Percentiles rank a stretch among this genome's conserved stretches.
phyloP scores from a whole-genome alignment of 2,888 invertebrate species.

The Baronia brevicornis region DNA sequence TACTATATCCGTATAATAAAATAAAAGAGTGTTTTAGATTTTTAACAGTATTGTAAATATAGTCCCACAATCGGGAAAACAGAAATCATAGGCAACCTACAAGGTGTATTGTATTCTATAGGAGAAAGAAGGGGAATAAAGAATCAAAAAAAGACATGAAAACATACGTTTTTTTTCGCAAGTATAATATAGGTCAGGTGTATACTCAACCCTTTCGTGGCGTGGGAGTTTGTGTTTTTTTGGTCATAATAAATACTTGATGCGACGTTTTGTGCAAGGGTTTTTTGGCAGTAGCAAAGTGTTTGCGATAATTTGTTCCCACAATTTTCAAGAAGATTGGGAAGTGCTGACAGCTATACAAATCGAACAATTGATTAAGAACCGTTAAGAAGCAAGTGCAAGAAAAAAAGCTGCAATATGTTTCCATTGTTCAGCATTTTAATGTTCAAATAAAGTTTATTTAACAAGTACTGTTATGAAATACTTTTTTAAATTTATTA shows the following conservation, averaged over 20 bases:
- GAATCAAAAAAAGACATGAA: slow-evolving; percentile 64
- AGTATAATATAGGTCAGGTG: slow-evolving; percentile 73
- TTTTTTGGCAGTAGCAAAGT: slow-evolving; percentile 61
- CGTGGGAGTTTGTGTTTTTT: slow-evolving; percentile 69
- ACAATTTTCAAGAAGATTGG: slow-evolving; percentile 53
- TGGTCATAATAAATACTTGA: slow-evolving; percentile 27
- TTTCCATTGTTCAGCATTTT: slow-evolving; percentile 15
- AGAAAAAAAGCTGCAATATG: slow-evolving; percentile 25
- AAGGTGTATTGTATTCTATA: slow-evolving; percentile 39
- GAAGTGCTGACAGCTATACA: slow-evolving; percentile 67
- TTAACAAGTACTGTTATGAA: too few relatives aligned
- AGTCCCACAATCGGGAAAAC: slow-evolving; percentile 4
- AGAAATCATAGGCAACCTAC: slow-evolving; percentile 34
- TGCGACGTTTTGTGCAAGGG: slow-evolving; percentile 51
- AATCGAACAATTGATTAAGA: slow-evolving; percentile 43
- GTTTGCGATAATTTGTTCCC: slow-evolving; percentile 76
- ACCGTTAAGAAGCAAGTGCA: slow-evolving; percentile 43
- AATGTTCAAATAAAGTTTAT: slow-evolving; percentile 7
- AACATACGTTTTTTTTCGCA: slow-evolving; percentile 45
- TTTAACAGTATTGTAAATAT: too few relatives aligned
- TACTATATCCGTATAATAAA: too few relatives aligned
- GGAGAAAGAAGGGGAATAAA: slow-evolving; percentile 43
- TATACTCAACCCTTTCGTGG: slow-evolving; percentile 68
- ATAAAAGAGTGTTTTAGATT: too few relatives aligned
- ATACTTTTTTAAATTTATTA: too few relatives aligned